Evolutionary conservation across 2,113 vertebrate species (phyloP), one percentile per base, ranked within the genome.

Genomic region (Struthio camelus): DNA sequence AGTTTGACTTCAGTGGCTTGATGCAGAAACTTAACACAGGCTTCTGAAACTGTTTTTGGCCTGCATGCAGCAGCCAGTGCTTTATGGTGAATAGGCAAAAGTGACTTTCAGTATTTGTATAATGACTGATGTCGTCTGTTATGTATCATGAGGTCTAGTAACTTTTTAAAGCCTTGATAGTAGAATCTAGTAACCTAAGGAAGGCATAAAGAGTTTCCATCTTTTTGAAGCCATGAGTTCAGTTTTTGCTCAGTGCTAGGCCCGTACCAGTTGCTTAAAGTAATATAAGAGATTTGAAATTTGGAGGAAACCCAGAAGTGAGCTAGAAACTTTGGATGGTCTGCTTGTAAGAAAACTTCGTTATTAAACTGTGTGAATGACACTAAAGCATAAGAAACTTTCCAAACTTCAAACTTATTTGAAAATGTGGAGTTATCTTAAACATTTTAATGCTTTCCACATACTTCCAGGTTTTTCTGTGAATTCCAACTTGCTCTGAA

Each of bases 41-140:
- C 53, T 53, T 24, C 90, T 18, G 46, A 12, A 78, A 7, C 34
- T 61, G 58, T 32, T 62, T 66, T 17, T 42, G 50, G 22, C 5
- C 65, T 1, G 23, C 0, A 0, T 32, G 59, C 13, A 53, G 24
- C 23, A 25, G 50, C 24, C 20, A 5, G 51, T 25, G 23, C 24
- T 53, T 14, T 9, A 6, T 24, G 2, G 5, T 14, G 48, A 38
- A 15, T 3, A 8, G 53, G 69, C 78, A 84, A 16, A 58, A 82
- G 7, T 16, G 34, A 0, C 30, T 8, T 5, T 4, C 54, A 0
- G 1, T 0, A 0, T 25, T 38, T 50, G n/a, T 18, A 44, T 4
- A 1, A 42, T 70, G 65, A 40, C n/a, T 65, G 50, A 15, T 7
- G 36, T 22, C 40, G 66, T 67, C 59, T 40, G 28, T 72, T 38